phyloP scores from a whole-genome alignment of 2,113 vertebrate species.

The Heterotilapia buettikoferi region DNA sequence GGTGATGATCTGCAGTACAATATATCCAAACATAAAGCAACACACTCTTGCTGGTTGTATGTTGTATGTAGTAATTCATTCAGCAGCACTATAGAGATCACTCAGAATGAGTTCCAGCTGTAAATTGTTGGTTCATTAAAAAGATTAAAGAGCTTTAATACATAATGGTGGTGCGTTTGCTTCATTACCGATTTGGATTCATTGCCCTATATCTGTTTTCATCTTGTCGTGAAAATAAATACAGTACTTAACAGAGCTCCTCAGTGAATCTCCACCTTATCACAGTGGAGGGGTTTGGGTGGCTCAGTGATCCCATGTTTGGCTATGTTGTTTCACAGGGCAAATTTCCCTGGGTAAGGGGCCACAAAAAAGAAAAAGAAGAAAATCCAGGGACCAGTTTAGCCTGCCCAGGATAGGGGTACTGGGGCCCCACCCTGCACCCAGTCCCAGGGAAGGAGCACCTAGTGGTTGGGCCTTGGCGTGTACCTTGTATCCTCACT shows the following conservation, averaged over 20 bases:
- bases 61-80: neutral
- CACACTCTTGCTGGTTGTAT: neutral
- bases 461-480: neutral
- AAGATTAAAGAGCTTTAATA: constrained; percentile 14
- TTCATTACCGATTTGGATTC: neutral
- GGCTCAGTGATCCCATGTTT: neutral
- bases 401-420: neutral
- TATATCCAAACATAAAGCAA: neutral
- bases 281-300: neutral
- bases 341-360: neutral
- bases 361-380: neutral
- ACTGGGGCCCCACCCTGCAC: neutral
- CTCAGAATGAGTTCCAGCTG: neutral
- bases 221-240: neutral
- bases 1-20: constrained; percentile 6
- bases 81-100: neutral
- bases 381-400: neutral
- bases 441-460: neutral
- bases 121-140: constrained; percentile 1
- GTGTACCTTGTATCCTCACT: neutral
- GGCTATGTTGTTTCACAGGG: neutral
- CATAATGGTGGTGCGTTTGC: neutral
- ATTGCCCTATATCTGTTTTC: neutral
- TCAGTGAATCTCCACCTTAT: neutral
- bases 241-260: neutral